Base-by-base conservation (phyloP, 2,113 vertebrate species). In the Salvelinus sp. region DNA sequence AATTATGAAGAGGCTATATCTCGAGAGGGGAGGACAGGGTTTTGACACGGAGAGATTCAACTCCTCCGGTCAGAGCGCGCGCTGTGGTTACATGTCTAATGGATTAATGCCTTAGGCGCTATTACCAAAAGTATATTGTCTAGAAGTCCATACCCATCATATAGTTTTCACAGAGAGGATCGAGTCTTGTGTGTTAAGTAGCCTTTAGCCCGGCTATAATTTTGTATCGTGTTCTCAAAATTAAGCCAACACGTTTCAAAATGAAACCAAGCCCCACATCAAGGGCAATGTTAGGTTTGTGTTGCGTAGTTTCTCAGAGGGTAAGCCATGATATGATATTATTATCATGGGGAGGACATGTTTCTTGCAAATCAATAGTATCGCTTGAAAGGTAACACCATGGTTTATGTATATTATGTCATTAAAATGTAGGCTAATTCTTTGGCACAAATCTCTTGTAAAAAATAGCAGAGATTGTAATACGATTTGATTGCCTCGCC, bases 21-120 rank as follows among this genome's bases (percentile, higher is more conserved):
- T 62, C 54, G 78, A 68, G 84, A 83, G 79, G 87, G 50, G 90
- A 88, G 88, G 88, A 88, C 86, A 82, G 82, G 78, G 83, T 83
- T 91, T 83, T 79, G 83, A 85, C 88, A 83, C 76, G 81, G 86
- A 88, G 86, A 79, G 80, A 83, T 82, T 86, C 87, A 80, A 76
- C 68, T 87, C 74, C 80, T 88, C 76, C n/a, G 10, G 85, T 86
- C 78, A 78, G 70, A 85, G 85, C 77, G 75, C 76, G 75, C 85
- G 57, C 76, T 73, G 72, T 78, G 76, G 62, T 74, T 78, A 79
- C 22, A 80, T 80, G 78, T 78, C 70, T 76, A 77, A 79, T 22
- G 13, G 38, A 69, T 68, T 68, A 44, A 68, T 68, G 20, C 30
- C 14, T 9, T 33, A 68, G 30, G 16, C 10, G 27, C 16, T 38